phyloP scores from a whole-genome alignment of 2,888 invertebrate species.

The Drosophila paramelanica region DNA sequence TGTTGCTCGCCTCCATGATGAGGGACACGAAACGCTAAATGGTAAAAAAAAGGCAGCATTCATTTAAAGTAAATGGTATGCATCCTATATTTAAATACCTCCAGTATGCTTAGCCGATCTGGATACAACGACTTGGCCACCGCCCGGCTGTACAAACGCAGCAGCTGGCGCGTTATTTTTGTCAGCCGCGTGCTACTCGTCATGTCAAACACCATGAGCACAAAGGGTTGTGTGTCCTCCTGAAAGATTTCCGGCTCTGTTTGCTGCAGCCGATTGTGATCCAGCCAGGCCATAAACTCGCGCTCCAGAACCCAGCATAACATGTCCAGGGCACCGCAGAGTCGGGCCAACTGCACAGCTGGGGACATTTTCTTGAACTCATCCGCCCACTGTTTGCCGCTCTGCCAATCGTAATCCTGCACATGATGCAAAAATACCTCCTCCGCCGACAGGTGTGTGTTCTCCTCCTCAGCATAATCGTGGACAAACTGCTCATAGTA shows the following conservation, averaged over 20 bases:
- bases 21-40: slow-evolving; percentile 79
- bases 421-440: slow-evolving; percentile 49
- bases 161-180: slow-evolving; percentile 67
- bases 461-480: slow-evolving; percentile 46
- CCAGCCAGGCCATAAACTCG: slow-evolving; percentile 87
- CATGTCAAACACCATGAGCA: slow-evolving; percentile 74
- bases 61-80: not conserved
- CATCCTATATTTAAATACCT: slow-evolving; percentile 56
- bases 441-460: slow-evolving; percentile 37
- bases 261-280: slow-evolving; percentile 84
- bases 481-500: slow-evolving; percentile 35
- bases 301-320: slow-evolving; percentile 86
- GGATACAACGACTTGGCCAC: slow-evolving; percentile 66
- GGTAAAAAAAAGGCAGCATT: not conserved
- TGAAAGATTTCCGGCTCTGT: slow-evolving; percentile 69
- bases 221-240: slow-evolving; percentile 75
- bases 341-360: slow-evolving; percentile 85
- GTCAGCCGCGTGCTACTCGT: slow-evolving; percentile 67
- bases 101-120: slow-evolving; percentile 69
- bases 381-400: slow-evolving; percentile 60
- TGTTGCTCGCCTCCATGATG: slow-evolving; percentile 80
- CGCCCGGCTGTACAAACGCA: slow-evolving; percentile 74
- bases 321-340: slow-evolving; percentile 86
- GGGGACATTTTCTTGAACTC: slow-evolving; percentile 60
- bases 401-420: slow-evolving; percentile 80